These are phyloP conservation scores for Rhincodon typus DNA, from an alignment of 2,797 vertebrate genomes.

Conservation along the genomic window DNA sequence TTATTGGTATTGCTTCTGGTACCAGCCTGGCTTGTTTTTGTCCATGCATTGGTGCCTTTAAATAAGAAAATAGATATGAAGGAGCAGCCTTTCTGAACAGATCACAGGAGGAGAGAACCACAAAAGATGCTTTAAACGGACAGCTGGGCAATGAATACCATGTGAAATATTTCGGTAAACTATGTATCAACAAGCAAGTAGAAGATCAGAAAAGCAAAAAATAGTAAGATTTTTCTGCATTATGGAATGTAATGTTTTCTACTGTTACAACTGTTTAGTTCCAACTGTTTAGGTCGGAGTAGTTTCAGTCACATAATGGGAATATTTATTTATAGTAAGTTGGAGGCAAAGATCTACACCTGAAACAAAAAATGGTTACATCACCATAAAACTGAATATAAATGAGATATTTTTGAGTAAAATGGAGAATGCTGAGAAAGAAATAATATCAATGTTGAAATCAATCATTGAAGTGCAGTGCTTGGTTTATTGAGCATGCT, in stretches of 20 bases:
- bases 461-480: background rate
- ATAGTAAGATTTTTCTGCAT: conserved; percentile 57
- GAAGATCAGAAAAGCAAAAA: conserved; percentile 61
- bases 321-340: background rate
- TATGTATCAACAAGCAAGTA: conserved; percentile 57
- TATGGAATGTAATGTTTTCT: background rate
- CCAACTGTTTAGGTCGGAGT: background rate
- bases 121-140: background rate
- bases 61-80: conserved; percentile 13
- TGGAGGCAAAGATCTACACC: background rate
- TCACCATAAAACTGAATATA: background rate
- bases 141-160: background rate
- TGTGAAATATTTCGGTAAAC: conserved; percentile 28
- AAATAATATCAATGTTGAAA: background rate
- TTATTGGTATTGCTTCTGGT: background rate
- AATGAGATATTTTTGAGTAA: background rate
- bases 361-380: too few relatives aligned
- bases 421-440: background rate
- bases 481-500: background rate
- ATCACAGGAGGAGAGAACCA: background rate
- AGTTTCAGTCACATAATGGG: background rate
- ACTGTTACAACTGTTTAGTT: background rate
- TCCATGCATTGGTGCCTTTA: background rate
- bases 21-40: background rate
- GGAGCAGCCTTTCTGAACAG: background rate